Evolutionary conservation across 92 coral and sea anemone genomes (phyloP).

Genomic region (Epizoanthus fatuus): DNA sequence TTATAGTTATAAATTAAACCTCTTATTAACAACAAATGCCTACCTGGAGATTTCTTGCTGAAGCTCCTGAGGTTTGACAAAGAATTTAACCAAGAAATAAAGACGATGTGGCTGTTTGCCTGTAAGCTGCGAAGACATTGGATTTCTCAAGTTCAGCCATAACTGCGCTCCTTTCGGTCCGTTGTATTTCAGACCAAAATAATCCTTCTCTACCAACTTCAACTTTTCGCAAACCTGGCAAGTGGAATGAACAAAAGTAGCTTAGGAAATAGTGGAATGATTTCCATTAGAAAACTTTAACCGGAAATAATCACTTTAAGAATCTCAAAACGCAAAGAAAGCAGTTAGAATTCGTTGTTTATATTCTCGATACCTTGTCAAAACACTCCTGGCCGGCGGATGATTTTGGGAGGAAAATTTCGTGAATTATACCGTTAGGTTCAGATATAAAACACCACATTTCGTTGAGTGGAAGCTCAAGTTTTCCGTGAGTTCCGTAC

Average conservation of each 20-base stretch:
- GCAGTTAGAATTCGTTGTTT: constrained; percentile 16
- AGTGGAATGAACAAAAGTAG: neutral
- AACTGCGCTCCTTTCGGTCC: constrained; percentile 91
- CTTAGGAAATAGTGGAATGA: constrained; percentile 18
- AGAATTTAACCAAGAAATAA: constrained; percentile 94
- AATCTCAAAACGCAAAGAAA: constrained; percentile 16
- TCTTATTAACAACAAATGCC: constrained; percentile 46
- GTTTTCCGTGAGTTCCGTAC: neutral
- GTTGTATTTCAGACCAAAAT: constrained; percentile 94
- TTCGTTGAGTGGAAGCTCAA: neutral
- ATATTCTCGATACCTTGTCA: constrained; percentile 82
- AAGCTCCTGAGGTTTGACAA: constrained; percentile 98
- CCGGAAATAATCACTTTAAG: constrained; percentile 44
- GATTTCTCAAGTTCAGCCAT: constrained; percentile 96
- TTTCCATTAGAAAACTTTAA: constrained; percentile 19
- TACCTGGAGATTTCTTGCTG: constrained; percentile 99
- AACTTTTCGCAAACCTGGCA: constrained; percentile 95
- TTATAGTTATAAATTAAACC: constrained; percentile 27
- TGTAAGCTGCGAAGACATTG: constrained; percentile 91
- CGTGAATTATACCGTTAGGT: constrained; percentile 98
- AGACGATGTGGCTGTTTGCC: constrained; percentile 96
- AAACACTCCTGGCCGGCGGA: constrained; percentile 99
- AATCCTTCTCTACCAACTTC: constrained; percentile 93
- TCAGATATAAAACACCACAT: constrained; percentile 98
- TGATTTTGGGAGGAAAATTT: constrained; percentile 87